Base-by-base conservation (phyloP, 1,140 invertebrate species). In the Achatina immaculata region DNA sequence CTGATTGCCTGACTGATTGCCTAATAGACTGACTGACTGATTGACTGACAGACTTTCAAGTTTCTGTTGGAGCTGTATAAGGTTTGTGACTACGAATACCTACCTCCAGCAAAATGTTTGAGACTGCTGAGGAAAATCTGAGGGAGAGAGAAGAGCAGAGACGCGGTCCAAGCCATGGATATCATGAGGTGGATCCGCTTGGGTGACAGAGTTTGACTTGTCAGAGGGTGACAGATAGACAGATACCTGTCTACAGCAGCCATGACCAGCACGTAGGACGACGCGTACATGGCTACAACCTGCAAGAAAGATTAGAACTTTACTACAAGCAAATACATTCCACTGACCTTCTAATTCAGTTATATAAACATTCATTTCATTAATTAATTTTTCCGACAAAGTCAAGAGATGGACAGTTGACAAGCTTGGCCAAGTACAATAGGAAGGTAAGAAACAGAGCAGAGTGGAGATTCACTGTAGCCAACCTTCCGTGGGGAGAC, bases 211-310 rank as follows among this genome's bases (percentile, higher is more conserved):
- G 84, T 89, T 48, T 89, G 88, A 62, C 85, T 89, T 31, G 86
- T 85, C 24, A 91, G 82, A 0, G 90, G 90, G 72, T 90, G 86
- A 28, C 96, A 97, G 87, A 99, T 98, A 82, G 97, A 97, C 87
- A 98, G 69, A 77, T 86, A 89, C 86, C 97, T 93, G 90, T 99
- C 97, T 83, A 98, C 96, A 83, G 96, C 97, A 34, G 98, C 93
- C 19, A 97, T 96, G 19, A 99, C 96, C 65, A 99, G 93, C 4
- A 99, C 97, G 88, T 98, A 98, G 0, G 97, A 98, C 0, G 97
- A 98, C 4, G 96, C 96, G 90, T 98, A 98, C 77, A 96, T 97
- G 45, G 98, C 96, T 42, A 97, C 93, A 0, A 94, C 94, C 93
- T 96, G 93, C 6, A 31, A 66, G 58, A 75, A 48, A 7, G n/a